These are phyloP conservation scores for Xiphophorus couchianus DNA, from an alignment of 2,113 vertebrate species.

Conservation along the genomic window DNA sequence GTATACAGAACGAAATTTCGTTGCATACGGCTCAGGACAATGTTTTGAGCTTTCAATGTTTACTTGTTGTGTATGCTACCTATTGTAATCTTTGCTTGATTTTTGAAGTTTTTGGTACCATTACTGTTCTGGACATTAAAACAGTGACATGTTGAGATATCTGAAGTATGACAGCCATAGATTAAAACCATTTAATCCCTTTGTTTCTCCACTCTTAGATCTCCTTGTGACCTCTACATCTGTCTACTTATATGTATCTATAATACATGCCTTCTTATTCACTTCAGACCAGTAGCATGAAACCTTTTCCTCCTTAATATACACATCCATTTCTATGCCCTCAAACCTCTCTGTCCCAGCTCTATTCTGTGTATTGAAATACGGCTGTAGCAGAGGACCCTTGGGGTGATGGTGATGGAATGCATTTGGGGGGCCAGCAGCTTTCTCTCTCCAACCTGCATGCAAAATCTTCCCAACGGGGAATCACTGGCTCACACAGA, in stretches of 20 bases:
- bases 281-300: slow-evolving; percentile 35
- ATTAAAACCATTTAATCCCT: slow-evolving; percentile 62
- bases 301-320: slow-evolving; percentile 45
- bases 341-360: slow-evolving; percentile 47
- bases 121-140: slow-evolving; percentile 9
- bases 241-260: slow-evolving; percentile 30
- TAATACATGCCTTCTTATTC: slow-evolving; percentile 46
- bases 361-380: slow-evolving; percentile 56
- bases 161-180: slow-evolving; percentile 55
- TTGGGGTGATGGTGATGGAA: slow-evolving; percentile 78
- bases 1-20: too few relatives aligned
- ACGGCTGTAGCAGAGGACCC: slow-evolving; percentile 68
- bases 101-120: slow-evolving; percentile 50
- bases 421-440: slow-evolving; percentile 72
- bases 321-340: slow-evolving; percentile 38
- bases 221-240: slow-evolving; percentile 29
- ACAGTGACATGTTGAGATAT: slow-evolving; percentile 50
- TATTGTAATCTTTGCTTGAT: slow-evolving; percentile 29
- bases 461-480: slow-evolving; percentile 77
- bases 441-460: slow-evolving; percentile 69
- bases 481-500: slow-evolving; percentile 68
- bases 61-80: too few relatives aligned
- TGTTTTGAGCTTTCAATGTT: too few relatives aligned
- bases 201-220: slow-evolving; percentile 29
- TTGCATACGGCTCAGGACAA: too few relatives aligned